These are phyloP conservation scores for Andrena fulva DNA, from an alignment of 2,888 invertebrate species.

Conservation along the genomic window DNA sequence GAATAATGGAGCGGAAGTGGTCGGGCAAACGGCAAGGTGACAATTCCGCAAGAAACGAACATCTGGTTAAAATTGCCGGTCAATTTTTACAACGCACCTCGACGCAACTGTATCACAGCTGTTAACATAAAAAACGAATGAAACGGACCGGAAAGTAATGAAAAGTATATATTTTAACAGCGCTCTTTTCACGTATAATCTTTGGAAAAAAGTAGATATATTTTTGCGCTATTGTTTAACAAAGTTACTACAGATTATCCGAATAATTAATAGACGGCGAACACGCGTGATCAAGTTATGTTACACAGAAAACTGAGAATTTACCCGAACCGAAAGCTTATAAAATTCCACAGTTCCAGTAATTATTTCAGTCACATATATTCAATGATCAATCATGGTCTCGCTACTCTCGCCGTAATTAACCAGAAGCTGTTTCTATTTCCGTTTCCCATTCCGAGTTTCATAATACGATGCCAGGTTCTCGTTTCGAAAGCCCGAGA, in stretches of 20 bases:
- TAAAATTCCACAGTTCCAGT: no score
- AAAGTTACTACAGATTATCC: no score
- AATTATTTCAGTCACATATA: no score
- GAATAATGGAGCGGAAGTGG: slow-evolving; percentile 47
- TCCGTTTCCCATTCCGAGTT: neutral
- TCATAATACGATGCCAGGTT: neutral
- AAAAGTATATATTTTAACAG: neutral
- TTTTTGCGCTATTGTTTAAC: neutral
- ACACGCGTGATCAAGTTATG: neutral
- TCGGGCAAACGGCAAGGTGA: slow-evolving; percentile 31
- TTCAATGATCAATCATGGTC: no score
- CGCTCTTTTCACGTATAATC: neutral
- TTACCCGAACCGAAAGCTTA: no score
- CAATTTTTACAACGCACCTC: slow-evolving; percentile 35
- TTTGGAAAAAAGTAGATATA: neutral
- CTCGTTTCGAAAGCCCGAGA: neutral
- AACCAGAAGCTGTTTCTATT: neutral
- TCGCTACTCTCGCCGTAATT: neutral
- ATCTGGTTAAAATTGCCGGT: slow-evolving; percentile 45
- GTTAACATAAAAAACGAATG: neutral
- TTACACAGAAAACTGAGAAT: no score
- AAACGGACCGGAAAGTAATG: neutral
- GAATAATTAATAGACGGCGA: neutral
- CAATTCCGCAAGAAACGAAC: slow-evolving; percentile 37
- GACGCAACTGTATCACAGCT: slow-evolving; percentile 12